Evolutionary conservation across 2,113 vertebrate species (phyloP).

Genomic region (Lanius collurio): DNA sequence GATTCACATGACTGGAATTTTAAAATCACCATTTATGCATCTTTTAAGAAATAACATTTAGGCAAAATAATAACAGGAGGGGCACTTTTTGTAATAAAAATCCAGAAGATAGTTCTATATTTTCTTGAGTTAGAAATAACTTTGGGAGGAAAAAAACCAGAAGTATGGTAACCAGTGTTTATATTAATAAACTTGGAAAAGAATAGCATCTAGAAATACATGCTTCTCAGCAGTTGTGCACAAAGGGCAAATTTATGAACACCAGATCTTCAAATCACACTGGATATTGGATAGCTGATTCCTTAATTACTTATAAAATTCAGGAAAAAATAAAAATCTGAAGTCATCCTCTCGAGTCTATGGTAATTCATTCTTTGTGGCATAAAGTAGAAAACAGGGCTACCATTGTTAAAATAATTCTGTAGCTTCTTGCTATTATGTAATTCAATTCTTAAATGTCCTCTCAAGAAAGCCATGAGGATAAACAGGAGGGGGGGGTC

Average conservation of each 20-base stretch:
- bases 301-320: not conserved
- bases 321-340: not conserved
- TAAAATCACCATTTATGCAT: conserved; percentile 15
- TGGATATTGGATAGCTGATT: not conserved
- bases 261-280: not conserved
- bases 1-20: conserved; percentile 20
- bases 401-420: not conserved
- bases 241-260: not conserved
- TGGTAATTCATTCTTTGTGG: not conserved
- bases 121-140: not conserved
- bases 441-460: not conserved
- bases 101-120: not conserved
- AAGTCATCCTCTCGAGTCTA: not conserved
- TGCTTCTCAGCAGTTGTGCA: not conserved
- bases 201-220: not conserved
- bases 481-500: not conserved
- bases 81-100: not conserved
- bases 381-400: not conserved
- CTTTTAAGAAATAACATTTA: not conserved
- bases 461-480: not conserved
- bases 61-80: not conserved
- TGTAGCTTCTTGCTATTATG: not conserved
- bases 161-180: not conserved
- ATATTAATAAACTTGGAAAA: not conserved
- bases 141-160: not conserved